Evolutionary conservation across 2,797 vertebrate species (phyloP).

Genomic region (Coilia nasus): DNA sequence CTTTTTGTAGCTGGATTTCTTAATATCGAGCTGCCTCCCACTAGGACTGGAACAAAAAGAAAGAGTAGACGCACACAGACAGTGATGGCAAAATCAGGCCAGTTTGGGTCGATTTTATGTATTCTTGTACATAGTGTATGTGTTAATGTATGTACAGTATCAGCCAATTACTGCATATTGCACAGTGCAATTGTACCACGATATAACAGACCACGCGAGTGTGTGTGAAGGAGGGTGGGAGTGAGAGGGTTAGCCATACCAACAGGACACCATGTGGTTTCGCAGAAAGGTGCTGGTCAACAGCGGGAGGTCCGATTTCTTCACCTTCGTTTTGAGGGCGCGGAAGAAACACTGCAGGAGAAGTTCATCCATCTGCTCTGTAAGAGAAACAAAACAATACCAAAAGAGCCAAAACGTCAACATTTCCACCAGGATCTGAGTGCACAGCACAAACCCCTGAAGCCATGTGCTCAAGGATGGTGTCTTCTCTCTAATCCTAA

Average conservation of each 20-base stretch:
- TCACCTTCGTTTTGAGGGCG: slow-evolving; percentile 90
- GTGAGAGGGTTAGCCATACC: slow-evolving; percentile 69
- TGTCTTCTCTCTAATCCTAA: slow-evolving; percentile 9
- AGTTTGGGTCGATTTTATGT: not conserved
- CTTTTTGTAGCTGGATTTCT: slow-evolving; percentile 98
- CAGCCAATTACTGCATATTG: no score
- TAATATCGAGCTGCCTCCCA: slow-evolving; percentile 89
- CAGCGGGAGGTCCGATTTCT: slow-evolving; percentile 92
- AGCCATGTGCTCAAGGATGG: not conserved
- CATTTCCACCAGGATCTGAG: not conserved
- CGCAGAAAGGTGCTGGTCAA: slow-evolving; percentile 91
- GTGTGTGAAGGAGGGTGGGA: not conserved
- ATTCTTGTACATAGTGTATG: not conserved
- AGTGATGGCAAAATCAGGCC: not conserved
- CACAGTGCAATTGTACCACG: no score
- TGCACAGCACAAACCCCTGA: not conserved
- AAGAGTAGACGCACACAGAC: not conserved
- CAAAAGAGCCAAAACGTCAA: not conserved
- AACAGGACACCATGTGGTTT: slow-evolving; percentile 93
- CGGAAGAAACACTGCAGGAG: slow-evolving; percentile 90
- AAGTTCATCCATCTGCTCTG: slow-evolving; percentile 91
- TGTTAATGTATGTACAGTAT: not conserved
- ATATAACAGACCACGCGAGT: no score
- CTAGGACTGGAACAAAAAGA: slow-evolving; percentile 76
- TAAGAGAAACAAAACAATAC: slow-evolving; percentile 20